A percentile compares a stretch with the other conserved stretches of the same genome.
phyloP scores from a whole-genome alignment of 2,113 vertebrate species.

The Alces alces region DNA sequence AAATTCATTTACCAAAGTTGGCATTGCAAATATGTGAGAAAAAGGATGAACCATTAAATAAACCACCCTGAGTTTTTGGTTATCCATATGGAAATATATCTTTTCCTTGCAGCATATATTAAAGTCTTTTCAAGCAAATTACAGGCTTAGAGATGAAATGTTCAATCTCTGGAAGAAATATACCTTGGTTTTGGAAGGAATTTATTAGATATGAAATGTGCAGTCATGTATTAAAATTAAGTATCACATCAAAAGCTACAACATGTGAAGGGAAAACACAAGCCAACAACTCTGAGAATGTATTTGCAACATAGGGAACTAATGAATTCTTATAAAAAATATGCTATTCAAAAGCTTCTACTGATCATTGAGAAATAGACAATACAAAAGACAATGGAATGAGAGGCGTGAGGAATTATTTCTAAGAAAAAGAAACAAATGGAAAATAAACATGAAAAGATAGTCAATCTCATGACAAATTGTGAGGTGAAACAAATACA shows the following conservation, averaged over 20 bases:
- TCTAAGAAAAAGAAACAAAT: neutral
- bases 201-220: neutral
- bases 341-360: neutral
- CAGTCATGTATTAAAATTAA: neutral
- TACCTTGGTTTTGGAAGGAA: neutral
- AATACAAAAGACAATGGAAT: neutral
- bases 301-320: neutral
- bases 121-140: neutral
- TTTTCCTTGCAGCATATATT: neutral
- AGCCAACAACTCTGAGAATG: neutral
- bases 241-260: neutral
- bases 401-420: neutral
- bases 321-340: neutral
- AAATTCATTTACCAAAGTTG: neutral
- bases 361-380: neutral
- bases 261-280: neutral
- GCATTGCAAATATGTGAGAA: neutral
- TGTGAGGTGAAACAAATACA: neutral
- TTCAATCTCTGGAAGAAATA: neutral
- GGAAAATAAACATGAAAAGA: neutral
- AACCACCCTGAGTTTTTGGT: neutral
- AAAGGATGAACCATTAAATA: neutral
- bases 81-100: neutral
- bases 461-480: neutral
- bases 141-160: neutral